Evolutionary conservation across 2,888 invertebrate genomes (phyloP).

Genomic region (Bugulina stolonifera): DNA sequence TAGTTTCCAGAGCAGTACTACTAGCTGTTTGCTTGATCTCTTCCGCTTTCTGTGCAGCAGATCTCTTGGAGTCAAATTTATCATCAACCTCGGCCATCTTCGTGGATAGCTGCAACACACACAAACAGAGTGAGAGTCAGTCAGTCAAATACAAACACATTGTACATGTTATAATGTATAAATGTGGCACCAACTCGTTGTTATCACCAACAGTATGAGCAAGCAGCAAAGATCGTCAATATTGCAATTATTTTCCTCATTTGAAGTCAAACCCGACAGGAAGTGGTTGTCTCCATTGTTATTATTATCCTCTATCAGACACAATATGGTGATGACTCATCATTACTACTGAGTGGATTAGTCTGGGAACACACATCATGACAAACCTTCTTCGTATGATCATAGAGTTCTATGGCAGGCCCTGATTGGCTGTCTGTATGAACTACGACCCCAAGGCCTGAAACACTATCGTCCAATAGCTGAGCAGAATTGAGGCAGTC

Average conservation of each 20-base stretch:
- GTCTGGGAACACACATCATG: background rate
- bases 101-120: background rate
- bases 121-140: background rate
- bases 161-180: too few species aligned
- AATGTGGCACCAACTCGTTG: too few species aligned
- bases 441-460: slow-evolving; percentile 9
- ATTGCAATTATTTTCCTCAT: too few species aligned
- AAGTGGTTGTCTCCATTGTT: too few species aligned
- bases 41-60: slow-evolving; percentile 19
- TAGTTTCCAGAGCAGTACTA: slow-evolving; percentile 14
- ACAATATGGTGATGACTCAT: too few species aligned
- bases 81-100: slow-evolving; percentile 7
- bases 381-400: slow-evolving; percentile 1
- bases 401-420: slow-evolving; percentile 21
- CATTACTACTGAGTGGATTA: too few species aligned
- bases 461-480: slow-evolving; percentile 1
- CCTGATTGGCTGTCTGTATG: slow-evolving; percentile 5
- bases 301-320: too few species aligned
- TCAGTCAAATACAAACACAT: too few species aligned
- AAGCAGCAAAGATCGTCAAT: too few species aligned
- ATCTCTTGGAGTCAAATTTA: slow-evolving; percentile 3
- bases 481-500: background rate
- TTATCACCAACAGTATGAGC: too few species aligned
- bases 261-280: too few species aligned
- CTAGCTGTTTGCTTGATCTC: slow-evolving; percentile 11